Percentiles rank a stretch among this genome's conserved stretches.
phyloP scores from a whole-genome alignment of 1,140 invertebrate species.

The Ganaspis sp. region DNA sequence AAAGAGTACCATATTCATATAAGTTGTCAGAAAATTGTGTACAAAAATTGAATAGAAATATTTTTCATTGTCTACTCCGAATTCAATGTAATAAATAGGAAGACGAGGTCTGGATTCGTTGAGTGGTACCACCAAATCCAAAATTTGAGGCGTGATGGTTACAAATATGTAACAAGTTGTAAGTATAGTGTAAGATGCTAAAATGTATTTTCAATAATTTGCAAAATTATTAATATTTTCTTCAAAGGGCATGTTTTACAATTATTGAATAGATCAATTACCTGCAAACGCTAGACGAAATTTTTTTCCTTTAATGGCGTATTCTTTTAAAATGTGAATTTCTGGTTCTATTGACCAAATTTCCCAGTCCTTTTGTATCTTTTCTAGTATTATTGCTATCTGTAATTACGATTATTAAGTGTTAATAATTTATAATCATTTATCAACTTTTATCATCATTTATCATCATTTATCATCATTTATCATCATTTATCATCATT shows the following conservation, averaged over 20 bases:
- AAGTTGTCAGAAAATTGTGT: not conserved
- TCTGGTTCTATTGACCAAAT: not conserved
- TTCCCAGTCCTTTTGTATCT: not conserved
- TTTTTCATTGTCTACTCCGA: not conserved
- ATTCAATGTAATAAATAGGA: not conserved
- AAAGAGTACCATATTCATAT: not conserved
- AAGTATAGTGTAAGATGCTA: too few relatives aligned
- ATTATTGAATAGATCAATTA: conserved; percentile 14
- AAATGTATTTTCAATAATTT: too few relatives aligned
- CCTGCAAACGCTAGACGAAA: not conserved
- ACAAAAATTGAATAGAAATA: not conserved
- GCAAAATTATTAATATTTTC: not conserved
- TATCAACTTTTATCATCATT: too few relatives aligned
- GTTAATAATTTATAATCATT: too few relatives aligned
- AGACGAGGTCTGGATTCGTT: not conserved
- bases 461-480: too few relatives aligned
- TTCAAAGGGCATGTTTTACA: not conserved
- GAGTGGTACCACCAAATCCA: not conserved
- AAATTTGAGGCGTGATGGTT: not conserved
- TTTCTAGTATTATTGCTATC: not conserved
- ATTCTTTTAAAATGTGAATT: not conserved
- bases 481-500: too few relatives aligned
- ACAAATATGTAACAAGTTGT: too few relatives aligned
- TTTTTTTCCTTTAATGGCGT: not conserved
- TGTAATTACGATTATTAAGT: too few relatives aligned